These are phyloP conservation scores for Hydrotaea diabolus DNA, from an alignment of 2,888 invertebrate species.

Conservation along the genomic window DNA sequence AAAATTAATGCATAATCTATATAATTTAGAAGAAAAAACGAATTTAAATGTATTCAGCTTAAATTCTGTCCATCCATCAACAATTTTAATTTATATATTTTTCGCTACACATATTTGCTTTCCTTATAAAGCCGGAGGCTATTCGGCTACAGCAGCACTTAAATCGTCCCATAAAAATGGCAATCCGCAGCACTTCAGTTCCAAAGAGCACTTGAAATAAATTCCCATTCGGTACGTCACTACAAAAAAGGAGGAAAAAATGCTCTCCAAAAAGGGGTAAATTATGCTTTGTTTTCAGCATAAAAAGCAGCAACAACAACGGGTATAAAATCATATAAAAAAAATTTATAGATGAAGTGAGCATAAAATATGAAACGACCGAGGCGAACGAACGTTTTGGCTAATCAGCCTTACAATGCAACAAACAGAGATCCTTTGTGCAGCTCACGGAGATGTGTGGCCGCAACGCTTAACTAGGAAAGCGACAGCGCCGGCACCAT, in stretches of 20 bases:
- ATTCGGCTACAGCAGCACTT: neutral
- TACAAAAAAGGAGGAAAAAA: neutral
- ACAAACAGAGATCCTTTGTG: neutral
- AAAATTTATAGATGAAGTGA: constrained; percentile 22
- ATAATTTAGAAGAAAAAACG: too few relatives aligned
- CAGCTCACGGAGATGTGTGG: neutral
- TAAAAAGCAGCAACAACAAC: neutral
- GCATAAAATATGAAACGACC: constrained; percentile 35
- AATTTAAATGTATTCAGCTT: too few relatives aligned
- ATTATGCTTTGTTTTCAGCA: constrained; percentile 6
- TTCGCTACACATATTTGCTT: neutral
- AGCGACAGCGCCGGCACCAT: neutral
- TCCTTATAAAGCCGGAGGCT: neutral
- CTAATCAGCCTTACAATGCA: constrained; percentile 21
- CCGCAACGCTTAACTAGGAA: neutral
- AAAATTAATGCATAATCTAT: too few relatives aligned
- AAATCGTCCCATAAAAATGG: neutral
- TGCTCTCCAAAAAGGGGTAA: constrained; percentile 4
- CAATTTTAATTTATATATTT: neutral
- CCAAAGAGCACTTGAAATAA: constrained; percentile 13
- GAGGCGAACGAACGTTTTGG: neutral
- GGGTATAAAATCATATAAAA: neutral
- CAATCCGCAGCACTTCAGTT: constrained; percentile 17
- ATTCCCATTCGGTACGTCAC: constrained; percentile 16
- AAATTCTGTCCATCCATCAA: too few relatives aligned